phyloP scores from a whole-genome alignment of 1,140 invertebrate species.

The Helicorthomorpha holstii region DNA sequence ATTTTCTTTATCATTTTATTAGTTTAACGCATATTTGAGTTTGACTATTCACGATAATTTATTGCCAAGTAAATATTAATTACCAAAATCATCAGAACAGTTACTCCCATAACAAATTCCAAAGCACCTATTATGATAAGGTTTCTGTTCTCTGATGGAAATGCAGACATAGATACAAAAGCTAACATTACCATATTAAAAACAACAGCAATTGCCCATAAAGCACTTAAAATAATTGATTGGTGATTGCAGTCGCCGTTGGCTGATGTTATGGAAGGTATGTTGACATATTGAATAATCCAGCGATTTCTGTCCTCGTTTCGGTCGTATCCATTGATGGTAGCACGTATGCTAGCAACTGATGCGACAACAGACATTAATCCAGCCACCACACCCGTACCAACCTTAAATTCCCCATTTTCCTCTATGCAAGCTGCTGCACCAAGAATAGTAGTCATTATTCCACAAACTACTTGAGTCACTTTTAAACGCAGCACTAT shows the following conservation, averaged over 20 bases:
- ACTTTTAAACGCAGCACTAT: conserved; percentile 1
- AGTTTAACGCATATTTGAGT: no score
- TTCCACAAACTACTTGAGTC: conserved; percentile 6
- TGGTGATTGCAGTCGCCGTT: background rate
- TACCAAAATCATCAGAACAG: background rate
- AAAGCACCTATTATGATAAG: background rate
- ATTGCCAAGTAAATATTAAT: background rate
- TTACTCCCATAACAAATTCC: background rate
- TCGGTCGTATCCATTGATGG: background rate
- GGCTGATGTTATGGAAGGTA: background rate
- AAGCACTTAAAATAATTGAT: background rate
- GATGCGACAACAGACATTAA: background rate
- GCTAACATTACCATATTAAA: background rate
- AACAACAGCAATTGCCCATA: background rate
- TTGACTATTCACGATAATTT: no score
- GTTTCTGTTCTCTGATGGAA: background rate
- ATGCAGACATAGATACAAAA: background rate
- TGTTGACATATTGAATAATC: background rate
- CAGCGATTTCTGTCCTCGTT: background rate
- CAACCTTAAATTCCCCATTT: background rate
- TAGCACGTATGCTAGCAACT: conserved; percentile 1
- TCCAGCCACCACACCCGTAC: conserved; percentile 3
- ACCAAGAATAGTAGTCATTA: background rate
- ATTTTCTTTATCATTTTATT: no score
- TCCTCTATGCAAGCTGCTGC: conserved; percentile 7